phyloP scores from a whole-genome alignment of 2,888 invertebrate genomes.

The Xylota sylvarum region DNA sequence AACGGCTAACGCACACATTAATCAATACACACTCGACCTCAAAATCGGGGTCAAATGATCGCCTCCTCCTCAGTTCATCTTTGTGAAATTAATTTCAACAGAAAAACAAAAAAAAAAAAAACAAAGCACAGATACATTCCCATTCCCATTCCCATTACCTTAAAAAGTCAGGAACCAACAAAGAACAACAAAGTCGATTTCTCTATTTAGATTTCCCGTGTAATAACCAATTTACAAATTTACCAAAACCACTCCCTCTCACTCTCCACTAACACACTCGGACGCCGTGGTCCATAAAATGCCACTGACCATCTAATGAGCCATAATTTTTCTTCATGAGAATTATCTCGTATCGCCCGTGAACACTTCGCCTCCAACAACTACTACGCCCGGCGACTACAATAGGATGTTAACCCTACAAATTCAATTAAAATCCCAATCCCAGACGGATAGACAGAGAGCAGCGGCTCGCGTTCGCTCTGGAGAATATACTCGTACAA shows the following conservation, averaged over 20 bases:
- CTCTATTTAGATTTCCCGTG: slow-evolving; percentile 72
- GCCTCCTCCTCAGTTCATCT: neutral
- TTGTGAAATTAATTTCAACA: slow-evolving; percentile 11
- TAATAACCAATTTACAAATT: slow-evolving; percentile 75
- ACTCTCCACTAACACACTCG: slow-evolving; percentile 31
- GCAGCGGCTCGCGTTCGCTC: too few relatives aligned
- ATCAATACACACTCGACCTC: slow-evolving; percentile 69
- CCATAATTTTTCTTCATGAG: slow-evolving; percentile 76
- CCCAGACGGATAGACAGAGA: slow-evolving; percentile 51
- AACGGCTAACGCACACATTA: slow-evolving; percentile 50
- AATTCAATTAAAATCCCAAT: slow-evolving; percentile 76
- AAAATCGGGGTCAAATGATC: slow-evolving; percentile 65
- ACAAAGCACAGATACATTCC: neutral
- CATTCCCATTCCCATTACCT: neutral
- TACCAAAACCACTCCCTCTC: slow-evolving; percentile 71
- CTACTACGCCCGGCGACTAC: slow-evolving; percentile 54
- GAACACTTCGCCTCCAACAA: slow-evolving; percentile 67
- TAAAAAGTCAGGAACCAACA: slow-evolving; percentile 38
- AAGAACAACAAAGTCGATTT: slow-evolving; percentile 51
- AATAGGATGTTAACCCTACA: slow-evolving; percentile 77
- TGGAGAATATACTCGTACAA: slow-evolving; percentile 12
- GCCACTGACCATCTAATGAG: slow-evolving; percentile 77
- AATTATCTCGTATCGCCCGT: slow-evolving; percentile 69
- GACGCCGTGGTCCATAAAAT: slow-evolving; percentile 56
- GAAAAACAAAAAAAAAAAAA: slow-evolving; percentile 8